Evolutionary conservation across 2,797 vertebrate species (phyloP).

Genomic region (Megaceryle alcyon): DNA sequence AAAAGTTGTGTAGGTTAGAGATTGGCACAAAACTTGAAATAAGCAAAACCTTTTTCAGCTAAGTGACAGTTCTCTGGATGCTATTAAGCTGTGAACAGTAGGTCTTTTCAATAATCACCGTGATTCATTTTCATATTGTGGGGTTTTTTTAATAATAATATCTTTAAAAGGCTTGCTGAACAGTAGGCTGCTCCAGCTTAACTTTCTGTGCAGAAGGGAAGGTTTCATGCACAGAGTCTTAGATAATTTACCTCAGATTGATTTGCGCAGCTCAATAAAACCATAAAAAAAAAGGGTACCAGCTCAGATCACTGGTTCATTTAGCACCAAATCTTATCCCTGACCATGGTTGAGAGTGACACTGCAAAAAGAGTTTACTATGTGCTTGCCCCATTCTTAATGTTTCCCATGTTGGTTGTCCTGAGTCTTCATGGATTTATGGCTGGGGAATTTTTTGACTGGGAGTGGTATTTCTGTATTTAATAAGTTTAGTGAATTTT

Average conservation of each 20-base stretch:
- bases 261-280: slow-evolving; percentile 2
- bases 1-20: slow-evolving; percentile 69
- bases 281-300: neutral
- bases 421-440: neutral
- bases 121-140: slow-evolving; percentile 73
- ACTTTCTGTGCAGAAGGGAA: slow-evolving; percentile 40
- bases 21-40: slow-evolving; percentile 70
- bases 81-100: slow-evolving; percentile 71
- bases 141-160: slow-evolving; percentile 28
- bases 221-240: neutral
- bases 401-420: neutral
- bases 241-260: slow-evolving; percentile 32
- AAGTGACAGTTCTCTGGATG: slow-evolving; percentile 68
- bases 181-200: slow-evolving; percentile 56
- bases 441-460: neutral
- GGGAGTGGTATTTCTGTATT: neutral
- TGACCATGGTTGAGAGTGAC: neutral
- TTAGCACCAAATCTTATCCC: neutral
- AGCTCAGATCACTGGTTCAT: neutral
- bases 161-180: slow-evolving; percentile 60
- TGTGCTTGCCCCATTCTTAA: too few species aligned
- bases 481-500: neutral
- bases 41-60: slow-evolving; percentile 60
- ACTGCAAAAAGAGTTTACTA: neutral
- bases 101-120: slow-evolving; percentile 62